Conservation (phyloP, 2,888 invertebrate genomes). For the Prosopocoilus inquinatus region DNA sequence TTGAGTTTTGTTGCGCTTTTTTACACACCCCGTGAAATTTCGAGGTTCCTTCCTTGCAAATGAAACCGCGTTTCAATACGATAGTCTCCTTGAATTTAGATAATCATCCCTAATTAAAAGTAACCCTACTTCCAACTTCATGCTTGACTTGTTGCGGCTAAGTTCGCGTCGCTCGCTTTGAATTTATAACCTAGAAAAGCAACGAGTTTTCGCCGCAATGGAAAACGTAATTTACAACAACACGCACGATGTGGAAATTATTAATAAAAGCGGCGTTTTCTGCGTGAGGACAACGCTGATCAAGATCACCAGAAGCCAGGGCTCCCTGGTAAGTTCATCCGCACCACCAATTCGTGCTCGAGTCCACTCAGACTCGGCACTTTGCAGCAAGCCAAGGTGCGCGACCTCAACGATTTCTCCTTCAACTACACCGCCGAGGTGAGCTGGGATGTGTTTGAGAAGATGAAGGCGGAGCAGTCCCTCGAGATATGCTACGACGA, state of each 20-base stretch:
- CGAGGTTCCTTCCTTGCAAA: too few relatives aligned
- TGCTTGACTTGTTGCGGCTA: too few relatives aligned
- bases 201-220: too few relatives aligned
- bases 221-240: slow-evolving; percentile 20
- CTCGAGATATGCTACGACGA: slow-evolving; percentile 46
- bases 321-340: slow-evolving; percentile 15
- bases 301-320: slow-evolving; percentile 12
- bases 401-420: slow-evolving; percentile 37
- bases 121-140: too few relatives aligned
- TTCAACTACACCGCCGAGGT: slow-evolving; percentile 45
- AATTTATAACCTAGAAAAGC: too few relatives aligned
- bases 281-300: slow-evolving; percentile 17
- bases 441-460: slow-evolving; percentile 39
- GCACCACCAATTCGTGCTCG: background rate
- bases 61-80: too few relatives aligned
- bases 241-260: slow-evolving; percentile 21
- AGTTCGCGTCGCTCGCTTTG: too few relatives aligned
- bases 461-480: slow-evolving; percentile 41
- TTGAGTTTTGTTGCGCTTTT: too few relatives aligned
- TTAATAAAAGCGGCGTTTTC: slow-evolving; percentile 11
- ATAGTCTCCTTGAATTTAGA: too few relatives aligned
- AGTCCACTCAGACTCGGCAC: background rate
- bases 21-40: too few relatives aligned
- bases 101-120: too few relatives aligned
- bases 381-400: slow-evolving; percentile 41